phyloP scores from a whole-genome alignment of 1,140 invertebrate genomes.

The Drosophila ercepeae region DNA sequence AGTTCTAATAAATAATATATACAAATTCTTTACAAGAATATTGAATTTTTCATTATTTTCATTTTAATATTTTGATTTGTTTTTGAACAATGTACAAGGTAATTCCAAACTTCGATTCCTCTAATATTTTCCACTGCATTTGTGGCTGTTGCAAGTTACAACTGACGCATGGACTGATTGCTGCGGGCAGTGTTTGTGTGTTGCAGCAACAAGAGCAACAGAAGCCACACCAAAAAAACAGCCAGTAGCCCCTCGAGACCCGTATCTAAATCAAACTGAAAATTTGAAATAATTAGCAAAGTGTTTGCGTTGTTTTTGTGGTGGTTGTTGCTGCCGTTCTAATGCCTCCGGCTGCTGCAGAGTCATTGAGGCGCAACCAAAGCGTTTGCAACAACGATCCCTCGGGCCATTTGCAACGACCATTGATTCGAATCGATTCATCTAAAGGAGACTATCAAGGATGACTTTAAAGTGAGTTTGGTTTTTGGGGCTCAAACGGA shows the following conservation, averaged over 20 bases:
- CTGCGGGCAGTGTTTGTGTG: slow-evolving; percentile 7
- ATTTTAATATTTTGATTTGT: neutral
- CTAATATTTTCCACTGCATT: neutral
- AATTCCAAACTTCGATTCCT: neutral
- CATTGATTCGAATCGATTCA: slow-evolving; percentile 19
- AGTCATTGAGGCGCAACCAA: slow-evolving; percentile 32
- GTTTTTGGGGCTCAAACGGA: neutral
- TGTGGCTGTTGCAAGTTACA: slow-evolving; percentile 8
- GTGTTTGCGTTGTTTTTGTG: slow-evolving; percentile 27
- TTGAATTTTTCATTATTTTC: no score
- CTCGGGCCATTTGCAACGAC: neutral
- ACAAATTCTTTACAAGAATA: no score
- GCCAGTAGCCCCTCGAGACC: slow-evolving; percentile 21
- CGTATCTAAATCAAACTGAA: slow-evolving; percentile 40
- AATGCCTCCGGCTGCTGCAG: slow-evolving; percentile 5
- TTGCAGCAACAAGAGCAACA: slow-evolving; percentile 7
- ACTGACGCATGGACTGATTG: slow-evolving; percentile 18
- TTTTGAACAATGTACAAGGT: neutral
- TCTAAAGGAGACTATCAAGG: slow-evolving; percentile 18
- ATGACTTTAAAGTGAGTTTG: neutral
- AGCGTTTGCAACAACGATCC: slow-evolving; percentile 15
- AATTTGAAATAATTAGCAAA: slow-evolving; percentile 42
- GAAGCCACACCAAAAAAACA: neutral
- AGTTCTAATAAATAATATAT: no score
- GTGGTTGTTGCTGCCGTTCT: slow-evolving; percentile 3